Conservation (phyloP, 2,888 invertebrate genomes). For the Germaria angustata region DNA sequence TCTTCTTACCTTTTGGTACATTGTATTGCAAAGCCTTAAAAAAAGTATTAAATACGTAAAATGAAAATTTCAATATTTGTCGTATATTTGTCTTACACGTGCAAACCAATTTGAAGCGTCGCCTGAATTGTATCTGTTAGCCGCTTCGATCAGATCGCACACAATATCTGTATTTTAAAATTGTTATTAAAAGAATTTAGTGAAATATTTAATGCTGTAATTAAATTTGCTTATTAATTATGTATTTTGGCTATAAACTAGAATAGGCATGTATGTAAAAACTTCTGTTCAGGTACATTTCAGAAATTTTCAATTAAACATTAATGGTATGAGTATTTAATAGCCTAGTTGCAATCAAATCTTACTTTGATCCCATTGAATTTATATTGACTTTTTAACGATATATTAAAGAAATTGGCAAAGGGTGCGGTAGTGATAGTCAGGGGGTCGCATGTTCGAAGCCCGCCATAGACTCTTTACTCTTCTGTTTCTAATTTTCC, state of each 20-base stretch:
- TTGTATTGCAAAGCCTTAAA: constrained; percentile 91
- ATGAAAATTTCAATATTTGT: not conserved
- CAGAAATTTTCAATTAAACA: not conserved
- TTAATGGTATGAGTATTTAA: not conserved
- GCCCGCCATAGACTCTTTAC: too few relatives aligned
- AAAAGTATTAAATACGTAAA: too few relatives aligned
- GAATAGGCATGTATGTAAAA: too few relatives aligned
- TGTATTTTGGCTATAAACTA: too few relatives aligned
- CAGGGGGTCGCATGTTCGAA: too few relatives aligned
- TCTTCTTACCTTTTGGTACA: constrained; percentile 94
- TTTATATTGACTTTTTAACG: too few relatives aligned
- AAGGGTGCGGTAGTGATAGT: too few relatives aligned
- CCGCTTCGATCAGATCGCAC: constrained; percentile 89
- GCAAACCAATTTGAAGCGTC: constrained; percentile 90
- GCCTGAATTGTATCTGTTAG: constrained; percentile 87
- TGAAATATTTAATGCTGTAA: not conserved
- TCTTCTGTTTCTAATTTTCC: too few relatives aligned
- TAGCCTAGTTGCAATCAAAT: too few relatives aligned
- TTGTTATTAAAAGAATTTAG: not conserved
- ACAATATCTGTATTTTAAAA: constrained; percentile 83
- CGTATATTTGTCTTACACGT: constrained; percentile 81
- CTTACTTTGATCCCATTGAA: too few relatives aligned
- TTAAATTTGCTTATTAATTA: not conserved
- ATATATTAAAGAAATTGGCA: too few relatives aligned
- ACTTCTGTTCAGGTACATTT: too few relatives aligned